These are phyloP conservation scores for Selene dorsalis DNA, from an alignment of 2,797 vertebrate genomes.

Conservation along the genomic window DNA sequence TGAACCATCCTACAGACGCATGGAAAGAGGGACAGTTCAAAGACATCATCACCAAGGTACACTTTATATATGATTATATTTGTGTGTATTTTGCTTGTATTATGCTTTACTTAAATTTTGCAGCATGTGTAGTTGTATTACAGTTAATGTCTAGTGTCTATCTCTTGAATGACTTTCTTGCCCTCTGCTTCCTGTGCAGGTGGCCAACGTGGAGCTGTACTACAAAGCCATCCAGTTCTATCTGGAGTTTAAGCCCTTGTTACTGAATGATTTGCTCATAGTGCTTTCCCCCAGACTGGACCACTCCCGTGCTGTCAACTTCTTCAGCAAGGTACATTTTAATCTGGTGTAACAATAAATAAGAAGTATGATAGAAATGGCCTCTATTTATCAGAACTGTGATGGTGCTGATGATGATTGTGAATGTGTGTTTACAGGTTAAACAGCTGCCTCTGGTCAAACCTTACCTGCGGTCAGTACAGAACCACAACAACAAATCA, in stretches of 20 bases:
- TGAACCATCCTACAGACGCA: constrained; percentile 98
- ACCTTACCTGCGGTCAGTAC: constrained; percentile 97
- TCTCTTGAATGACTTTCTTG: not conserved
- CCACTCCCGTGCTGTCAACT: constrained; percentile 97
- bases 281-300: constrained; percentile 97
- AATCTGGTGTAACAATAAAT: not conserved
- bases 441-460: constrained; percentile 97
- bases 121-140: not conserved
- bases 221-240: constrained; percentile 98
- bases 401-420: not conserved
- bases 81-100: not conserved
- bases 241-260: constrained; percentile 97
- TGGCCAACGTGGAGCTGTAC: constrained; percentile 99
- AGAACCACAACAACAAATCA: constrained; percentile 99
- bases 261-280: constrained; percentile 98
- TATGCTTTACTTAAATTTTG: too few relatives aligned
- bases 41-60: constrained; percentile 99
- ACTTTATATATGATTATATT: not conserved
- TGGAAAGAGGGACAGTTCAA: constrained; percentile 99
- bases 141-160: not conserved
- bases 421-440: constrained; percentile 82
- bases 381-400: not conserved
- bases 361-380: not conserved
- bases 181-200: constrained; percentile 79
- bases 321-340: constrained; percentile 92